Conservation (phyloP, 2,888 invertebrate genomes). For the Drosophila tanythrix region DNA sequence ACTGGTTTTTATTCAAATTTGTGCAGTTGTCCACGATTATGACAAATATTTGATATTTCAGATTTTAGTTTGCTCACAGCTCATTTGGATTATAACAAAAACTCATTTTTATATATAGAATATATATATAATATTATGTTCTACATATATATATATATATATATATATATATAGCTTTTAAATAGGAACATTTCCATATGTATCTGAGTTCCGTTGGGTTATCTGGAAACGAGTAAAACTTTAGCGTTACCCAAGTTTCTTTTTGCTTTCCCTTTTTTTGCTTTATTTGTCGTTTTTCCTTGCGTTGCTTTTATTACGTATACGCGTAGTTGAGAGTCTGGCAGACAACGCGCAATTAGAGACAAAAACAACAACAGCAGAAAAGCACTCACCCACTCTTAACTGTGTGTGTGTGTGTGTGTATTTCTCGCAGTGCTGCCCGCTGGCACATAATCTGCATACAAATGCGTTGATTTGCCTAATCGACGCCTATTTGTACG, state of each 20-base stretch:
- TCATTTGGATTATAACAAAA: not conserved
- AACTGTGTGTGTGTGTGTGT: slow-evolving; percentile 8
- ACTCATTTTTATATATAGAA: not conserved
- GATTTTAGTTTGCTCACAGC: not conserved
- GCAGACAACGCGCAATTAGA: slow-evolving; percentile 73
- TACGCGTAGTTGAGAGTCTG: slow-evolving; percentile 64
- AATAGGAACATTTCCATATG: not conserved
- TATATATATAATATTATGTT: not conserved
- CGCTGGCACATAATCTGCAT: slow-evolving; percentile 80
- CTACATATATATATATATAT: not conserved
- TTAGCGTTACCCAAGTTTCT: slow-evolving; percentile 29
- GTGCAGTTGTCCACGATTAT: not conserved
- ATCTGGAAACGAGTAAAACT: slow-evolving; percentile 1
- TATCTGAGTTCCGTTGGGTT: not conserved
- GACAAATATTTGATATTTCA: not conserved
- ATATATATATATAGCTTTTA: not conserved
- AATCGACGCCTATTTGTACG: slow-evolving; percentile 81
- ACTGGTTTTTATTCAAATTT: not conserved
- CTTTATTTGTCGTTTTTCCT: not conserved
- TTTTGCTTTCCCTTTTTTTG: not conserved
- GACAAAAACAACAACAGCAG: slow-evolving; percentile 51
- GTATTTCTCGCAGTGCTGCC: slow-evolving; percentile 41
- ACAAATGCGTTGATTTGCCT: slow-evolving; percentile 81
- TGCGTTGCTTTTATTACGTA: slow-evolving; percentile 53
- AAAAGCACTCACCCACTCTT: slow-evolving; percentile 15